Conservation (phyloP, 2,888 invertebrate genomes). For the Melieria crassipennis region DNA sequence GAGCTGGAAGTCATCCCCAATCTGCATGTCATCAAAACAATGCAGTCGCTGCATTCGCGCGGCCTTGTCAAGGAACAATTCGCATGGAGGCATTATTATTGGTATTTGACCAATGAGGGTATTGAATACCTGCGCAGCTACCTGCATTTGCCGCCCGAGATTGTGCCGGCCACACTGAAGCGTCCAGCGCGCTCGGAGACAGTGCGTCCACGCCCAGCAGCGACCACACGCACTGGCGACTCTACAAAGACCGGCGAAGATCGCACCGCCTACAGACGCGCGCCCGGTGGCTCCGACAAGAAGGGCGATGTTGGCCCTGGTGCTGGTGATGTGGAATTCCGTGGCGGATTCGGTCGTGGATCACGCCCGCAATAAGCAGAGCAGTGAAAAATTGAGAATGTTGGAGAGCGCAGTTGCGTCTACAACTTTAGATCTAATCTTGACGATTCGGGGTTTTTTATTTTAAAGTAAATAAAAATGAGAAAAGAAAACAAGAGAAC, state of each 20-base stretch:
- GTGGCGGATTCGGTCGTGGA: conserved; percentile 84
- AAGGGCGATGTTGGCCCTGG: conserved; percentile 98
- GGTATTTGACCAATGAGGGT: conserved; percentile 97
- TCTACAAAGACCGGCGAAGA: conserved; percentile 82
- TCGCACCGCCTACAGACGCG: conserved; percentile 83
- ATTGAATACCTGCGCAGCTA: conserved; percentile 95
- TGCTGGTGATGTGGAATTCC: conserved; percentile 91
- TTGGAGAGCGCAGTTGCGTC: background rate
- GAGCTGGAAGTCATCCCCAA: conserved; percentile 95
- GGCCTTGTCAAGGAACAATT: conserved; percentile 99
- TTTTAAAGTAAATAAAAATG: conserved; percentile 35
- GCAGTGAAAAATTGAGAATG: background rate
- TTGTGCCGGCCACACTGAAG: conserved; percentile 97
- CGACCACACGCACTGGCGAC: conserved; percentile 76
- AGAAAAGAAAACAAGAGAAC: background rate
- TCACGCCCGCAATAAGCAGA: conserved; percentile 65
- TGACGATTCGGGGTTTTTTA: conserved; percentile 31
- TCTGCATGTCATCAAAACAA: conserved; percentile 97
- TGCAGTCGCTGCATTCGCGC: conserved; percentile 95
- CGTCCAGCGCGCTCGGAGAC: conserved; percentile 88
- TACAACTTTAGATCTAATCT: conserved; percentile 29
- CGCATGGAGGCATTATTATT: conserved; percentile 99
- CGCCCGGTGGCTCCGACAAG: conserved; percentile 85
- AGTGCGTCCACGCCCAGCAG: conserved; percentile 79
- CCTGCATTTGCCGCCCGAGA: conserved; percentile 97